Conservation (phyloP, 1,140 invertebrate genomes). For the Mactra quadrangularis region DNA sequence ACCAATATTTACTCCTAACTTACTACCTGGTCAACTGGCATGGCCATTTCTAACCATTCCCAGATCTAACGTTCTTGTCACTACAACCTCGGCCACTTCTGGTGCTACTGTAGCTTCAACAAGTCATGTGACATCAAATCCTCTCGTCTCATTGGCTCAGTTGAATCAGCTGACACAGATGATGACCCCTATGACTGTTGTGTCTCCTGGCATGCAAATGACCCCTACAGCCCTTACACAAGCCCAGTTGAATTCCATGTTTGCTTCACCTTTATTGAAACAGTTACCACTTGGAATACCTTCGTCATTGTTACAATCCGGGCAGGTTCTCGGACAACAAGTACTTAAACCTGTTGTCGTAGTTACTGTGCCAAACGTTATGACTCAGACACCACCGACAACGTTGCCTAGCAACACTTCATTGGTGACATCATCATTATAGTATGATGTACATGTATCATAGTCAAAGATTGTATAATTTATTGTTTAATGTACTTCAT, state of each 20-base stretch:
- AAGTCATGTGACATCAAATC: conserved; percentile 64
- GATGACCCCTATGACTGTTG: conserved; percentile 84
- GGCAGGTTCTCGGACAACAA: conserved; percentile 51
- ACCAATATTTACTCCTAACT: conserved; percentile 47
- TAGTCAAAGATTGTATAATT: no score
- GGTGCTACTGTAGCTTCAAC: conserved; percentile 51
- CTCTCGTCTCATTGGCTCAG: conserved; percentile 75
- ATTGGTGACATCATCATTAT: conserved; percentile 36
- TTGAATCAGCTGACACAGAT: conserved; percentile 81
- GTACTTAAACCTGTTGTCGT: conserved; percentile 58
- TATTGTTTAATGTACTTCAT: no score
- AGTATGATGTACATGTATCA: no score
- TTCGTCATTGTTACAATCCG: conserved; percentile 38
- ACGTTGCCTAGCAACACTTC: conserved; percentile 40
- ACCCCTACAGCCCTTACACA: conserved; percentile 42
- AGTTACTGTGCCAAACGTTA: conserved; percentile 51
- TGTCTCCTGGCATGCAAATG: conserved; percentile 77
- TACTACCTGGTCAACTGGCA: conserved; percentile 29
- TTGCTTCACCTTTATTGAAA: conserved; percentile 48
- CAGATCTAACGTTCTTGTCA: conserved; percentile 24
- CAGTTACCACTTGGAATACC: conserved; percentile 42
- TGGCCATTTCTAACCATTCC: conserved; percentile 54
- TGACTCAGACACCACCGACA: conserved; percentile 1
- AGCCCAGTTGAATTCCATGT: conserved; percentile 51
- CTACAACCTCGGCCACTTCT: conserved; percentile 82